Evolutionary conservation across 2,113 vertebrate genomes (phyloP).

Genomic region (Hyperopisus bebe): DNA sequence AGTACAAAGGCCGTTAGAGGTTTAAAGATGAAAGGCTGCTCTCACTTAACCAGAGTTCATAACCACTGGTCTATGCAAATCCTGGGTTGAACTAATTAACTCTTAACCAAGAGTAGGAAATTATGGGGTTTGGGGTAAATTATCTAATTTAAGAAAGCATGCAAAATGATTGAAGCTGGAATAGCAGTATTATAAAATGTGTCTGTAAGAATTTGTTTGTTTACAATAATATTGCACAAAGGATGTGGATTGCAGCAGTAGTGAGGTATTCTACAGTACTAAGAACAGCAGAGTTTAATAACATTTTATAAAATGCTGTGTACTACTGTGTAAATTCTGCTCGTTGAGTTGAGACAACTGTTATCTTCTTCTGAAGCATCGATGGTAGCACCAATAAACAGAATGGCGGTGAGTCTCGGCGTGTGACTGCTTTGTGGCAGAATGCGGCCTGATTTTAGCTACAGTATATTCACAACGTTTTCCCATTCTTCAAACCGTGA

Average conservation of each 20-base stretch:
- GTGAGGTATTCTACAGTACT: background rate
- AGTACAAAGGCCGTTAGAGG: background rate
- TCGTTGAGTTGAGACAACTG: background rate
- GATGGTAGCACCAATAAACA: background rate
- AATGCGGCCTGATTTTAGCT: background rate
- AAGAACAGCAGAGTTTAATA: background rate
- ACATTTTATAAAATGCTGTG: background rate
- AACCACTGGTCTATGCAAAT: conserved; percentile 2
- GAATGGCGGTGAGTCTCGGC: background rate
- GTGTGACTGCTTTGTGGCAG: background rate
- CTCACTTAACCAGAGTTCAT: background rate
- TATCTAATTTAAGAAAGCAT: conserved; percentile 12
- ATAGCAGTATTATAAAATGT: background rate
- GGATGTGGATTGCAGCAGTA: background rate
- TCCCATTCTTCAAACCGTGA: background rate
- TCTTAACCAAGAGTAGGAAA: conserved; percentile 4
- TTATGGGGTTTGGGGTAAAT: conserved; percentile 4
- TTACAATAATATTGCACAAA: background rate
- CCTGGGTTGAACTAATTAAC: background rate
- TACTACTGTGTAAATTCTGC: background rate
- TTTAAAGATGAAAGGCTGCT: background rate
- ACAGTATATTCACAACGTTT: background rate
- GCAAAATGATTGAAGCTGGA: background rate
- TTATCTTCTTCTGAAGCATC: background rate
- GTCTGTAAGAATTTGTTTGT: background rate